Base-by-base conservation (phyloP, 37 sponge, comb jelly and placozoan species). In the Spongia lamella region DNA sequence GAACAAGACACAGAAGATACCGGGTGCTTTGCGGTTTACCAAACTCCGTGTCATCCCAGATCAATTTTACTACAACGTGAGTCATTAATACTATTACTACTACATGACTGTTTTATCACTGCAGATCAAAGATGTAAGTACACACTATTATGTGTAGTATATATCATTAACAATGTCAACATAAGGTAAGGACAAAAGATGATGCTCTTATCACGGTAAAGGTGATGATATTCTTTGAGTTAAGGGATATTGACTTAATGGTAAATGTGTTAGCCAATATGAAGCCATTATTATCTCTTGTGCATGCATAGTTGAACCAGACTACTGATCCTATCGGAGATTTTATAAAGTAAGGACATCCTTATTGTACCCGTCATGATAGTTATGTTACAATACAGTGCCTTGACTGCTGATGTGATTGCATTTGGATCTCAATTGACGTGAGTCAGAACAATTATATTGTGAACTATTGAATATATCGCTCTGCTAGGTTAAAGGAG, bases 1-100 rank as follows among this genome's bases (percentile, higher is more conserved):
- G 52, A 94, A 94, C 79, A 94, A 94, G 74, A 94, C 95, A 1
- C 76, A 35, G 60, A 84, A 88, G 68, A 70, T 84, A 4, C 95
- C 95, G 20, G 85, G 92, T 47, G 69, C 29, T 0, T 62, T 84
- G 47, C 79, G 49, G 31, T 94, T 94, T 68, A 90, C 81, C 53
- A 90, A 84, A 53, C 88, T 94, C 50, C 66, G 86, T 20, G 92
- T 94, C 61, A 88, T 94, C 62, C 95, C 95, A 27, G 95, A 94
- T 75, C 95, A 94, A 65, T 90, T 94, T 82, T 94, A 94, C 88
- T 80, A 71, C 65, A 94, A 94, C 49, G 92, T 85, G 25, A 72
- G 85, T 25, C 60, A 15, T 14, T 7, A 58, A 22, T 52, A 19
- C 53, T 17, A 29, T 58, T 22, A 15, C 11, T 58, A 13, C 52